A percentile compares a stretch with the other conserved stretches of the same genome.
Conservation (phyloP, 2,113 vertebrate genomes). For the Proteles cristata region DNA sequence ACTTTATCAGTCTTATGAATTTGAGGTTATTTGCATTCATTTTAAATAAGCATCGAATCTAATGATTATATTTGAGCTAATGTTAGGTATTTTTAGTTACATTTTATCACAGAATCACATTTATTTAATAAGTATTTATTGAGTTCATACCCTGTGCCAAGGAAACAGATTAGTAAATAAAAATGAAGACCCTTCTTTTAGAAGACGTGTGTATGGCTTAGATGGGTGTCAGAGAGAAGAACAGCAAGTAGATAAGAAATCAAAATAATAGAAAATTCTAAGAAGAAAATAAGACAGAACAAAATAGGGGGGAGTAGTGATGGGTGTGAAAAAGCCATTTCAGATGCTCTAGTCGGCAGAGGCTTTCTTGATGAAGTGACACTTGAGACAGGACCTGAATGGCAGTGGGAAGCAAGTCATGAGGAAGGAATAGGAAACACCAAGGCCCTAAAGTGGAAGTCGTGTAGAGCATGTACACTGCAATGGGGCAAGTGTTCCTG, state of each 20-base stretch:
- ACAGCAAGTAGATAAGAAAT: not conserved
- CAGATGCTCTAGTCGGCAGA: not conserved
- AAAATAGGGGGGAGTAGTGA: not conserved
- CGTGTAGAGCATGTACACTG: not conserved
- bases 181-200: not conserved
- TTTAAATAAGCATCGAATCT: not conserved
- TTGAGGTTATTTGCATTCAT: not conserved
- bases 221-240: not conserved
- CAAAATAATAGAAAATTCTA: not conserved
- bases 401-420: not conserved
- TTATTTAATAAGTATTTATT: not conserved
- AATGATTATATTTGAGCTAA: not conserved
- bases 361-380: not conserved
- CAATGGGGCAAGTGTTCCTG: not conserved
- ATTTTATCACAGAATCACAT: not conserved
- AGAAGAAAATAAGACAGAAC: not conserved
- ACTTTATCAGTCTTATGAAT: not conserved
- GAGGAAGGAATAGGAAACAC: not conserved
- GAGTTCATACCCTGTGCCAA: not conserved
- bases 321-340: not conserved
- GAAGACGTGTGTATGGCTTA: not conserved
- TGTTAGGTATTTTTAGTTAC: not conserved
- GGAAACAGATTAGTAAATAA: not conserved
- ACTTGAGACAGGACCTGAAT: not conserved
- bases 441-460: not conserved